These are phyloP conservation scores for Pammene aurita DNA, from an alignment of 2,888 invertebrate genomes.

Conservation along the genomic window DNA sequence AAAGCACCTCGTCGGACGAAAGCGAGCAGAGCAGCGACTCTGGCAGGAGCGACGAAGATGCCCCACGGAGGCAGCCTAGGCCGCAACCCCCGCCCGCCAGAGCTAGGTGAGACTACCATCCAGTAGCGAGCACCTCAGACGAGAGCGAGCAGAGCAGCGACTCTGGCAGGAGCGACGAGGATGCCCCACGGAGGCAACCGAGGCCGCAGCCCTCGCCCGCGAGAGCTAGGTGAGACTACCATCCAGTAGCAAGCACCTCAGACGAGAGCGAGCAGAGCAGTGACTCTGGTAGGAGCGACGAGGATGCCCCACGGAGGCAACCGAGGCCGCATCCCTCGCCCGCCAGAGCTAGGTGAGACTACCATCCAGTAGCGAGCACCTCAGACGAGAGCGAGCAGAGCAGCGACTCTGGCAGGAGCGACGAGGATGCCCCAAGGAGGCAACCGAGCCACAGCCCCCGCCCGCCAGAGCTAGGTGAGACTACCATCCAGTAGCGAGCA, in stretches of 20 bases:
- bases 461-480: no score
- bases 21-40: slow-evolving; percentile 71
- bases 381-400: no score
- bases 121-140: not conserved
- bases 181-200: no score
- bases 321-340: slow-evolving; percentile 44
- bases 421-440: no score
- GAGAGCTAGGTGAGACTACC: no score
- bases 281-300: slow-evolving; percentile 68
- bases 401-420: no score
- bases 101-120: slow-evolving; percentile 42
- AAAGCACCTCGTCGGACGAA: slow-evolving; percentile 61
- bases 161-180: no score
- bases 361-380: not conserved
- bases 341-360: slow-evolving; percentile 44
- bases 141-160: no score
- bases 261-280: slow-evolving; percentile 70
- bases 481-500: no score
- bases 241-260: slow-evolving; percentile 60
- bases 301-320: slow-evolving; percentile 60
- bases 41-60: slow-evolving; percentile 70
- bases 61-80: slow-evolving; percentile 50
- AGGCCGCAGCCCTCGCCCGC: no score
- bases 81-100: slow-evolving; percentile 44
- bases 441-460: no score